phyloP scores from a whole-genome alignment of 1,140 invertebrate species.

The Lepidostoma basale region DNA sequence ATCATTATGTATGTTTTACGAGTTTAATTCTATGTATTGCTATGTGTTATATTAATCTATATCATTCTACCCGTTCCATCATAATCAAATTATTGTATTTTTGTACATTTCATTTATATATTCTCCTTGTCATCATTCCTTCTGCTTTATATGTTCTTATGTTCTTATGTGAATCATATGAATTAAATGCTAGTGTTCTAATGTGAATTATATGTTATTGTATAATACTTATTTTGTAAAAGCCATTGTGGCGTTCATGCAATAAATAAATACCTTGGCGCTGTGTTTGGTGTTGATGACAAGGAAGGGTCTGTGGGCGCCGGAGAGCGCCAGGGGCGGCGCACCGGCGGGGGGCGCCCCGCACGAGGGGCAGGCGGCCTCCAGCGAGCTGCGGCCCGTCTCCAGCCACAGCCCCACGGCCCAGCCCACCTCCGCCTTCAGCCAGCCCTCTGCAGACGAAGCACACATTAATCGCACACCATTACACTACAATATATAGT shows the following conservation, averaged over 20 bases:
- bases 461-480: too few species aligned
- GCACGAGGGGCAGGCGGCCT: slow-evolving; percentile 79
- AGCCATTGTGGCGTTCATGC: not conserved
- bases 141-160: too few species aligned
- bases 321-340: slow-evolving; percentile 29
- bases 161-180: too few species aligned
- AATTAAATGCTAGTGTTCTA: too few species aligned
- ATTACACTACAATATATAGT: too few species aligned
- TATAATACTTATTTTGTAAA: too few species aligned
- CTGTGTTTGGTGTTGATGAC: slow-evolving; percentile 40
- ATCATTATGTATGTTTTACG: too few species aligned
- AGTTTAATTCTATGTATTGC: too few species aligned
- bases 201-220: not conserved
- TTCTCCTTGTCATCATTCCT: too few species aligned
- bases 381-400: slow-evolving; percentile 66
- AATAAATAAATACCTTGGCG: slow-evolving; percentile 40
- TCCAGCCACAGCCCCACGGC: slow-evolving; percentile 76
- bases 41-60: not conserved
- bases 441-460: slow-evolving; percentile 73
- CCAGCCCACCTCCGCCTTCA: slow-evolving; percentile 76
- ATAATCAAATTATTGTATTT: too few species aligned
- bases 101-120: too few species aligned
- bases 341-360: slow-evolving; percentile 55
- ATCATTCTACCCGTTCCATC: too few species aligned
- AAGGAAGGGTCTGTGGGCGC: slow-evolving; percentile 35